Percentiles rank a stretch among this genome's conserved stretches.
Evolutionary conservation across 2,113 vertebrate genomes (phyloP).

Genomic region (Trochalopteron elliotii): DNA sequence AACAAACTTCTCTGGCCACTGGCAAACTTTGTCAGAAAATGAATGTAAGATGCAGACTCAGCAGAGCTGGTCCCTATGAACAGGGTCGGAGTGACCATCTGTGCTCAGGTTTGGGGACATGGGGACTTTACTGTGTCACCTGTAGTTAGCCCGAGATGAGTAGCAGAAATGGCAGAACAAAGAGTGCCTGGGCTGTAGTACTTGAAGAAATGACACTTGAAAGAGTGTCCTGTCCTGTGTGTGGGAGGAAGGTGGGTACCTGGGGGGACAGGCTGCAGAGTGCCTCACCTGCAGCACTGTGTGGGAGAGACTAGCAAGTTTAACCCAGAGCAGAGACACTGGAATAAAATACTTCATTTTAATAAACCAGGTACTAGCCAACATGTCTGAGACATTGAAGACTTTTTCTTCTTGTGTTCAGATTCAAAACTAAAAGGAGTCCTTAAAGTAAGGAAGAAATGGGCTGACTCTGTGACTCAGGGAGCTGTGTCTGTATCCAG

Average conservation of each 20-base stretch:
- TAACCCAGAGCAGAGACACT: background rate
- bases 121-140: background rate
- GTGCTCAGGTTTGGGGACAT: background rate
- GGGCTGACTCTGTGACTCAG: background rate
- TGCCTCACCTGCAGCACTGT: fast-evolving
- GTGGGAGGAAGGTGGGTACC: background rate
- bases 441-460: background rate
- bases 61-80: background rate
- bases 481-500: background rate
- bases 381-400: background rate
- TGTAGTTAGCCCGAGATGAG: background rate
- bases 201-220: background rate
- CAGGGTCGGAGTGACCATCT: background rate
- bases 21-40: background rate
- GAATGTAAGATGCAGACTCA: background rate
- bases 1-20: background rate
- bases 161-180: background rate
- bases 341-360: background rate
- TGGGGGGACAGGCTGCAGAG: background rate
- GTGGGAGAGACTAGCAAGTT: background rate
- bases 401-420: background rate
- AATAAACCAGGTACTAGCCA: background rate
- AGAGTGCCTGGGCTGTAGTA: background rate
- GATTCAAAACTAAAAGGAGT: background rate
- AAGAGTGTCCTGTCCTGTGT: background rate